These are phyloP conservation scores for Lepidonotus clava DNA, from an alignment of 2,888 invertebrate genomes.

Conservation along the genomic window DNA sequence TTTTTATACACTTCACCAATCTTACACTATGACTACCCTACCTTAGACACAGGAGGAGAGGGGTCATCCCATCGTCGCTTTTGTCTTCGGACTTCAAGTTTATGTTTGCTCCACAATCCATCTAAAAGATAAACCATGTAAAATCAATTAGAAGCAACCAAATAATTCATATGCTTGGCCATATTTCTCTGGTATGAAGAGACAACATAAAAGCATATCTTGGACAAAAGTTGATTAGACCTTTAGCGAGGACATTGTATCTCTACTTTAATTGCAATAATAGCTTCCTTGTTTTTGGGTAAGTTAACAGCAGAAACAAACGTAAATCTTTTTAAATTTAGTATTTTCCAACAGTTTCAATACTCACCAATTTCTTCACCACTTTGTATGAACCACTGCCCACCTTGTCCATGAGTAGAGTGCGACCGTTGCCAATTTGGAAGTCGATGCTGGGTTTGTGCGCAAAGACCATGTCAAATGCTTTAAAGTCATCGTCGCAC, in stretches of 20 bases:
- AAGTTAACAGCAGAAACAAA: no score
- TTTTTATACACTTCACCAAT: no score
- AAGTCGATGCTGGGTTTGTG: slow-evolving; percentile 71
- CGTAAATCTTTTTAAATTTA: no score
- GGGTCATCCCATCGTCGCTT: slow-evolving; percentile 55
- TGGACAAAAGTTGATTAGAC: no score
- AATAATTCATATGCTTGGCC: no score
- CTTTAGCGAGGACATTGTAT: no score
- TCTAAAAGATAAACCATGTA: no score
- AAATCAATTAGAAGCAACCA: no score
- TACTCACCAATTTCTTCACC: neutral
- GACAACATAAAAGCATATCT: no score
- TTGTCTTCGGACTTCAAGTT: slow-evolving; percentile 71
- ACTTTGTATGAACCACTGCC: neutral
- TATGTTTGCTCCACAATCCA: slow-evolving; percentile 76
- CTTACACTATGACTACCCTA: neutral
- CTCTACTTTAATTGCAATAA: no score
- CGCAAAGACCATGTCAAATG: neutral
- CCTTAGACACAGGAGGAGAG: slow-evolving; percentile 10
- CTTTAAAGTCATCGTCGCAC: neutral
- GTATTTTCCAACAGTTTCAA: neutral
- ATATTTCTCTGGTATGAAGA: no score
- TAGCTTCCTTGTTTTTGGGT: no score
- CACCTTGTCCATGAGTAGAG: slow-evolving; percentile 69
- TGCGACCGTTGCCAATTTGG: slow-evolving; percentile 69